Base-by-base conservation (phyloP, 2,888 invertebrate genomes). In the Axea sp. region DNA sequence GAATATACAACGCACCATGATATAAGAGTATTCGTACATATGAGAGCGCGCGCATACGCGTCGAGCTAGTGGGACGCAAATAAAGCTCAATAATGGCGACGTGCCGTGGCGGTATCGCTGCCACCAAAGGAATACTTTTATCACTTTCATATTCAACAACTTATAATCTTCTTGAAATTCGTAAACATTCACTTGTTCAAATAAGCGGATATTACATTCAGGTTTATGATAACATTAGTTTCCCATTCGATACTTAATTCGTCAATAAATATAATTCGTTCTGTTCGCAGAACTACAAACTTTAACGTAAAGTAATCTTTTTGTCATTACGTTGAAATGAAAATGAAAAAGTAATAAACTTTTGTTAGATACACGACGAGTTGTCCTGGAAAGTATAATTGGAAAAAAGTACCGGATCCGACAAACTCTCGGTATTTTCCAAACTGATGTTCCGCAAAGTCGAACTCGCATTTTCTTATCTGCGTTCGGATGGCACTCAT, bases 81-180 rank as follows among this genome's bases (percentile, higher is more conserved):
- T 83, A 81, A 81, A 82, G 78, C 81, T 83, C 83, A 79, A 84
- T 84, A 84, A 83, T 81, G 79, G 77, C 68, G 68, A 60, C 51
- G 60, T 53, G 37, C 22, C 62, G 35, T 73, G 69, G 69, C 65
- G 60, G 67, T 60, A 59, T 57, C 67, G 64, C 57, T 67, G 22
- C 55, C 59, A 37, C 17, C 51, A 19, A 64, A 28, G 37, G 49
- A 4, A 24, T 39, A 37, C 33, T 28, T 12, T 22, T 53, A 28
- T 30, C 12, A 33, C 33, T 47, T 26, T 59, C n/a, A n/a, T n/a
- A n/a, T n/a, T n/a, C n/a, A n/a, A n/a, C n/a, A n/a, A n/a, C n/a
- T n/a, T n/a, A n/a, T n/a, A n/a, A n/a, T n/a, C n/a, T n/a, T n/a
- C n/a, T n/a, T n/a, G n/a, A n/a, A n/a, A n/a, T n/a, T n/a, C n/a